phyloP scores from a whole-genome alignment of 2,113 vertebrate genomes.

The Phrynosoma blainvillii region DNA sequence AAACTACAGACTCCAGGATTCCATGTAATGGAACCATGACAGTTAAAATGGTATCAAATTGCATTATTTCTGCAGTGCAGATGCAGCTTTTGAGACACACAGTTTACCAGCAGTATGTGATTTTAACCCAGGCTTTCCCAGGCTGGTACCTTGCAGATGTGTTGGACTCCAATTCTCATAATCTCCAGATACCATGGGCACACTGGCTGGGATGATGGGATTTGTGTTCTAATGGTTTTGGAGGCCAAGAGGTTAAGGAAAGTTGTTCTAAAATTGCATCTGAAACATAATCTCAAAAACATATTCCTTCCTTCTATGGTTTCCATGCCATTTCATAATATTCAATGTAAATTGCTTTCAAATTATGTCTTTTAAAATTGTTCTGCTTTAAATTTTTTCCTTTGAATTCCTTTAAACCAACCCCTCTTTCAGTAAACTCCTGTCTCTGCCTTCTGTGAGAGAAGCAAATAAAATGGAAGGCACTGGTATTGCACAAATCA shows the following conservation, averaged over 20 bases:
- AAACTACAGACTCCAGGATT: no score
- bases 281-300: background rate
- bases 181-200: background rate
- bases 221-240: background rate
- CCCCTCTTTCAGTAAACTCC: background rate
- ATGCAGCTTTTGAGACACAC: no score
- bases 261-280: slow-evolving; percentile 10
- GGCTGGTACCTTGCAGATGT: background rate
- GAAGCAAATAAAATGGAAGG: slow-evolving; percentile 34
- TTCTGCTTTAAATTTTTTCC: slow-evolving; percentile 10
- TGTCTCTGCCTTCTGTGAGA: background rate
- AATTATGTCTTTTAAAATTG: slow-evolving; percentile 1
- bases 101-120: background rate
- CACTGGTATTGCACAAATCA: slow-evolving; percentile 8
- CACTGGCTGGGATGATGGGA: background rate
- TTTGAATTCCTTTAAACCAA: background rate
- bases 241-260: background rate
- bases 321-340: background rate
- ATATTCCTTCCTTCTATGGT: background rate
- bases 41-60: no score
- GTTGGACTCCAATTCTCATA: background rate
- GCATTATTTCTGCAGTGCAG: no score
- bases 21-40: no score
- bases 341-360: background rate
- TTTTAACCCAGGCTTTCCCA: background rate